A percentile compares a stretch with the other conserved stretches of the same genome.
phyloP scores from a whole-genome alignment of 2,888 invertebrate species.

The Pandemis corylana region DNA sequence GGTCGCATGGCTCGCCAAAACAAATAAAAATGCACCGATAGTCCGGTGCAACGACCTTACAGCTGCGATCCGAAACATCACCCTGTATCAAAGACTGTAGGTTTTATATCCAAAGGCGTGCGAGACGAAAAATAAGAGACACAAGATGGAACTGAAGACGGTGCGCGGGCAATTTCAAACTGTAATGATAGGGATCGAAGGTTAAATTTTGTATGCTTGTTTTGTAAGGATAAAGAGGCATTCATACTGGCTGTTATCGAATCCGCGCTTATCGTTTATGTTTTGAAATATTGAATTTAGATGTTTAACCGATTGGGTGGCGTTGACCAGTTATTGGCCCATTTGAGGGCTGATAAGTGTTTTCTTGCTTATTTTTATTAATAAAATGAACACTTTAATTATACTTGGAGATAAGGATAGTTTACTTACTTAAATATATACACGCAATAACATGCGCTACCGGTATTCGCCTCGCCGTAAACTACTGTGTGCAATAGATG shows the following conservation, averaged over 20 bases:
- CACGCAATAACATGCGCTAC: too few species aligned
- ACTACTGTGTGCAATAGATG: too few species aligned
- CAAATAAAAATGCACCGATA: constrained; percentile 83
- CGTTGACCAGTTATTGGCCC: constrained; percentile 55
- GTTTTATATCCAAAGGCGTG: constrained; percentile 58
- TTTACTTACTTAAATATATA: too few species aligned
- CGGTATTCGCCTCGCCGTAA: too few species aligned
- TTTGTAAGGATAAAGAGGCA: constrained; percentile 71
- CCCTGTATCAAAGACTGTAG: constrained; percentile 55
- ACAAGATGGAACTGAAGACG: constrained; percentile 82
- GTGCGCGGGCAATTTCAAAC: constrained; percentile 59
- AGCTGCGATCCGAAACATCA: constrained; percentile 52
- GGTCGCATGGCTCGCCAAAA: constrained; percentile 82
- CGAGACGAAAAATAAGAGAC: constrained; percentile 78
- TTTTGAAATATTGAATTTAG: constrained; percentile 77
- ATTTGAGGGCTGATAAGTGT: constrained; percentile 39
- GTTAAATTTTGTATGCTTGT: constrained; percentile 44
- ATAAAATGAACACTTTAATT: too few species aligned
- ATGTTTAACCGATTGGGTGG: constrained; percentile 61
- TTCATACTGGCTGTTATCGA: constrained; percentile 79
- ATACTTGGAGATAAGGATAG: too few species aligned
- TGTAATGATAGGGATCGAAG: constrained; percentile 49
- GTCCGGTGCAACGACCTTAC: constrained; percentile 81
- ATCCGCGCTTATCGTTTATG: constrained; percentile 80
- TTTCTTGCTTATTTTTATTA: neutral